A percentile compares a stretch with the other conserved stretches of the same genome.
Conservation (phyloP, 53 echinoderm and acorn worm species). For the Echinarachnius parma region DNA sequence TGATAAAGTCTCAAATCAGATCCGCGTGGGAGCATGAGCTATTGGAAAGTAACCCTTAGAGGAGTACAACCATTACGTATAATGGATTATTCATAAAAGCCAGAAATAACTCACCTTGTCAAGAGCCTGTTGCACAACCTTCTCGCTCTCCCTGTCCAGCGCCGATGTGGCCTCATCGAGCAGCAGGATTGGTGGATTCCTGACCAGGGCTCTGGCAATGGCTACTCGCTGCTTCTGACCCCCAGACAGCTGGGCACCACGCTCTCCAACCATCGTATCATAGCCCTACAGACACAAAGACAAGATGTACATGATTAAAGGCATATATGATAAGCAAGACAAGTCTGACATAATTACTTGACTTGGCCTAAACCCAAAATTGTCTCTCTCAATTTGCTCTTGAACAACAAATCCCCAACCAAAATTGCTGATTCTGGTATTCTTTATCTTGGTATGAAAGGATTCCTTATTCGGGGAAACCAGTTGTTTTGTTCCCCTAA, state of each 20-base stretch:
- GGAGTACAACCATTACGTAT: no score
- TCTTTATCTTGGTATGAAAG: no score
- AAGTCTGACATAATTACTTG: not conserved
- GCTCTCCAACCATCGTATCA: constrained; percentile 89
- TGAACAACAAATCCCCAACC: no score
- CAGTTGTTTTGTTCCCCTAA: no score
- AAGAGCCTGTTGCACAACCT: constrained; percentile 82
- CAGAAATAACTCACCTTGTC: constrained; percentile 76
- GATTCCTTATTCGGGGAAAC: no score
- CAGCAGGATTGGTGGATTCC: constrained; percentile 86
- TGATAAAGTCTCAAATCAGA: no score
- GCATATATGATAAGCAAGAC: not conserved
- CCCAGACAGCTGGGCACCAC: constrained; percentile 95
- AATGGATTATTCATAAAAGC: no score
- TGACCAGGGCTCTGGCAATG: constrained; percentile 94
- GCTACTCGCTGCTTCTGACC: constrained; percentile 99
- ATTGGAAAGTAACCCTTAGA: no score
- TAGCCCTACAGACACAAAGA: constrained; percentile 76
- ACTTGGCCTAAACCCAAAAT: no score
- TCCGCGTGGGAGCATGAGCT: no score
- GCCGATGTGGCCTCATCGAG: constrained; percentile 98
- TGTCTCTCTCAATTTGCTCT: no score
- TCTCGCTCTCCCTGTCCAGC: constrained; percentile 93
- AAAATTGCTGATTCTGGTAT: no score
- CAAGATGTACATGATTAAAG: not conserved